Conservation (phyloP, 2,888 invertebrate species). For the Operophtera brumata region DNA sequence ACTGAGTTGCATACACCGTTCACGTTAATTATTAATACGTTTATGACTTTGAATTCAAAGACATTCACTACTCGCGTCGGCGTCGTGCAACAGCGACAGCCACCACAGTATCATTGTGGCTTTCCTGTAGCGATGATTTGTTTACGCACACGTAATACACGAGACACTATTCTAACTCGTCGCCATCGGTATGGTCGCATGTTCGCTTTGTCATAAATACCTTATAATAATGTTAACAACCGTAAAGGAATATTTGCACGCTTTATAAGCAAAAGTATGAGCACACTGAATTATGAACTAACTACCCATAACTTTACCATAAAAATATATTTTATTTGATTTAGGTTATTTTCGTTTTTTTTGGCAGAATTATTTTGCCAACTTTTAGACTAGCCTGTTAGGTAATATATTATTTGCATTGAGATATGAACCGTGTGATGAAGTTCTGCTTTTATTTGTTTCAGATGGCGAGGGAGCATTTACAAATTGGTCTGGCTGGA, state of each 20-base stretch:
- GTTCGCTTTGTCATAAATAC: no score
- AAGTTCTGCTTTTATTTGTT: conserved; percentile 45
- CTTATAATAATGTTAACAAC: no score
- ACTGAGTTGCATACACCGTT: conserved; percentile 9
- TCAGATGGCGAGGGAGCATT: conserved; percentile 96
- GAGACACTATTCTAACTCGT: conserved; percentile 8
- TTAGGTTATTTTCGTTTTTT: no score
- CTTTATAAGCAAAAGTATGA: no score
- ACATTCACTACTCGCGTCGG: background rate
- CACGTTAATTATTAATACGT: conserved; percentile 12
- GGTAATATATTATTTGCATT: no score
- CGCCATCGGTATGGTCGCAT: conserved; percentile 1
- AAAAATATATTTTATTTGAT: no score
- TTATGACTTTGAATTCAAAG: conserved; percentile 17
- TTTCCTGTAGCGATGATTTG: conserved; percentile 4
- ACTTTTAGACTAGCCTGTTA: no score
- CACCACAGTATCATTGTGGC: background rate
- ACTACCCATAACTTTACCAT: no score
- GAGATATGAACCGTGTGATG: no score
- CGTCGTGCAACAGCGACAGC: background rate
- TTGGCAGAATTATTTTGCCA: no score
- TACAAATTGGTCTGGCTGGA: conserved; percentile 97
- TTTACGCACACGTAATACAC: background rate
- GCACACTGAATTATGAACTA: no score
- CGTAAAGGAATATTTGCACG: no score